These are phyloP conservation scores for Drosophila koepferae DNA, from an alignment of 2,888 invertebrate genomes.

Conservation along the genomic window DNA sequence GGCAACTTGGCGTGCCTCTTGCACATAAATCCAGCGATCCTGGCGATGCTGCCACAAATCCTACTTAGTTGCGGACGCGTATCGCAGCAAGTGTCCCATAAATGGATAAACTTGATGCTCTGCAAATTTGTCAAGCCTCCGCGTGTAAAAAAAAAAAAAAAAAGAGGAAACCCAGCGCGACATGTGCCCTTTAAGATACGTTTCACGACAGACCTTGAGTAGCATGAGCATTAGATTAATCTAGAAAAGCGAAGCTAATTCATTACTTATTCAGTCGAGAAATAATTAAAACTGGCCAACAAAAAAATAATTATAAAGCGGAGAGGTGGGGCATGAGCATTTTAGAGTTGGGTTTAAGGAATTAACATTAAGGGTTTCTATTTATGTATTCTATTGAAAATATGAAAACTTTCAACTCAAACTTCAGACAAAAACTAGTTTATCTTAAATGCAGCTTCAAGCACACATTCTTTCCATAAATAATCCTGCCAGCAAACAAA, in stretches of 20 bases:
- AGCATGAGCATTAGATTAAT: constrained; percentile 19
- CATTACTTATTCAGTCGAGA: neutral
- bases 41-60: constrained; percentile 36
- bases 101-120: constrained; percentile 40
- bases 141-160: neutral
- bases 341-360: neutral
- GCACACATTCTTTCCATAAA: neutral
- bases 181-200: constrained; percentile 1
- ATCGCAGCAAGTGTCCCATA: constrained; percentile 36
- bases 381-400: too few relatives aligned
- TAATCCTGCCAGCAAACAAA: neutral
- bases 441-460: neutral
- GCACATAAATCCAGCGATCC: constrained; percentile 73
- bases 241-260: neutral
- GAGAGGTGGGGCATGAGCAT: neutral
- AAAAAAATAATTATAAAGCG: neutral
- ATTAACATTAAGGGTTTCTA: too few relatives aligned
- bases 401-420: too few relatives aligned
- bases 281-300: neutral
- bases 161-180: neutral
- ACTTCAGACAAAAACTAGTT: neutral
- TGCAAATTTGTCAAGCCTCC: constrained; percentile 59
- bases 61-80: constrained; percentile 10
- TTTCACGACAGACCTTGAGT: neutral
- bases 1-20: constrained; percentile 58